Evolutionary conservation across 2,888 invertebrate genomes (phyloP), one percentile per base, ranked within the genome.

Genomic region (Cremastinae sp.): DNA sequence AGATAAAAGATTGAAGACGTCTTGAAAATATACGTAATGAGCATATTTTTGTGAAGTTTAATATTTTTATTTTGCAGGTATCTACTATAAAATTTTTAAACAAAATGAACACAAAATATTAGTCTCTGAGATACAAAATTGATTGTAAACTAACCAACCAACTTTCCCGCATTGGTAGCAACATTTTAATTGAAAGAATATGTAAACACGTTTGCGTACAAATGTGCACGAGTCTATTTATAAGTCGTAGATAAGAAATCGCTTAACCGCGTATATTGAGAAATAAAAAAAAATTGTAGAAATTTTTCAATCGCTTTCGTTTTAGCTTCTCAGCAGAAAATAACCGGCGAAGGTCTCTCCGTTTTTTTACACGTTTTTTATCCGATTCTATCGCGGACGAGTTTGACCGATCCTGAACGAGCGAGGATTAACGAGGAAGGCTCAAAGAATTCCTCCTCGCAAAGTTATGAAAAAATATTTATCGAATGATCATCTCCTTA

Each of bases 91-190:
- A 56, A 56, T 9, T 20, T 7, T 18, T 14, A 41, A 43, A 55
- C 28, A 70, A 45, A 55, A 41, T 12, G 10, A 65, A 28, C 2
- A 28, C 5, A 3, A 28, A 28, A 28, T 28, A 39, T 8, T n/a
- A 56, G 18, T 28, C 20, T 49, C 20, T 12, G 35, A 49, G 71
- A 71, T 61, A 66, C 47, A 66, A 71, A 75, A 75, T 71, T 61
- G 59, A 66, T 75, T 75, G 71, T 35, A 20, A 71, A 47, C 55
- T 14, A 8, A 20, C 16, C 14, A 14, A 53, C 43, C 39, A 43
- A 71, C 71, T 71, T 71, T 75, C 75, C 61, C 71, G 65, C 41
- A 37, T 41, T 22, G 51, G 49, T 39, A 2, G 41, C 9, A 75
- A 35, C 16, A 22, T 70, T 59, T 45, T 28, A 14, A 65, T 53